Evolutionary conservation across 1,140 invertebrate genomes (phyloP).

Genomic region (Lineus longissimus): DNA sequence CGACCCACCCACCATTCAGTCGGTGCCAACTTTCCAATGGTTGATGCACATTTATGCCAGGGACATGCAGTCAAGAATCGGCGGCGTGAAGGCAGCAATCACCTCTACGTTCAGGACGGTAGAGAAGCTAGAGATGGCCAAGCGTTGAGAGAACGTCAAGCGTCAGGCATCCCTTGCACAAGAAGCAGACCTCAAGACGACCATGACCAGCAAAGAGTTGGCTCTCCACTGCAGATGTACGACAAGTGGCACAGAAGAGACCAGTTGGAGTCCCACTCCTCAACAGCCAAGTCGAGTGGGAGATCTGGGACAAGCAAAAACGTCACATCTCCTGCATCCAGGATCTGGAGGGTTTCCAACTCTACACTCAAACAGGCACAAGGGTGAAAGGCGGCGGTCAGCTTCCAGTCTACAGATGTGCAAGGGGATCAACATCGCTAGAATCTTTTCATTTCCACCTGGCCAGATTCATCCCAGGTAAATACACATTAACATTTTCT

Average conservation of each 20-base stretch:
- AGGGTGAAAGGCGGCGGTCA: constrained; percentile 12
- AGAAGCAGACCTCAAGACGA: too few species aligned
- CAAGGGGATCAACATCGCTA: constrained; percentile 24
- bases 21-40: too few species aligned
- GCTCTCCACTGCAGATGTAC: too few species aligned
- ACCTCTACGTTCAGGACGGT: constrained; percentile 13
- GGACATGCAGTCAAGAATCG: too few species aligned
- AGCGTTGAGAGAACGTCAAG: too few species aligned
- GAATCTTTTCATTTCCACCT: constrained; percentile 28
- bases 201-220: too few species aligned
- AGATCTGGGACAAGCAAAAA: neutral
- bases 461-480: constrained; percentile 24
- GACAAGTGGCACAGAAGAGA: too few species aligned
- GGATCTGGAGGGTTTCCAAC: neutral
- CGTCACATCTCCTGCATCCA: neutral
- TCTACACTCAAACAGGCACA: neutral
- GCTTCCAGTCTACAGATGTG: constrained; percentile 14
- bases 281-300: neutral
- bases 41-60: too few species aligned
- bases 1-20: too few species aligned
- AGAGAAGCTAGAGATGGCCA: constrained; percentile 16
- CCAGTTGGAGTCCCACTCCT: neutral
- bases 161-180: too few species aligned
- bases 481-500: neutral
- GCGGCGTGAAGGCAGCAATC: constrained; percentile 13